Evolutionary conservation across 2,888 invertebrate genomes (phyloP).

Genomic region (Bhutanitis thaidina): DNA sequence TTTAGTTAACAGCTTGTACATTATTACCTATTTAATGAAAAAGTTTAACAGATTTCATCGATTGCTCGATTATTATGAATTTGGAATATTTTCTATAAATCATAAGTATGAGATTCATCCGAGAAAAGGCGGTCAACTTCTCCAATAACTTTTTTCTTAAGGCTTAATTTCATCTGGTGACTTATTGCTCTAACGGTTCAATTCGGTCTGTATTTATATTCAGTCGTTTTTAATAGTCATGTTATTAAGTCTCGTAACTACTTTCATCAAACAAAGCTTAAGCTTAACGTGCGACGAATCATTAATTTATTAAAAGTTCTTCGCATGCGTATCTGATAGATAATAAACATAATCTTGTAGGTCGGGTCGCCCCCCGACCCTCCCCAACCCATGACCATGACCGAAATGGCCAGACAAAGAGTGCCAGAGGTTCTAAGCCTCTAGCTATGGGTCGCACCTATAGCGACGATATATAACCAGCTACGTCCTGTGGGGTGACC

Average conservation of each 20-base stretch:
- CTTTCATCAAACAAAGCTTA: not conserved
- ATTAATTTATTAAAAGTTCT: not conserved
- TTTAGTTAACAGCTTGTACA: too few relatives aligned
- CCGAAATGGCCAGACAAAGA: slow-evolving; percentile 26
- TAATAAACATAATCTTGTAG: slow-evolving; percentile 8
- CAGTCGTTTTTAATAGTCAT: too few relatives aligned
- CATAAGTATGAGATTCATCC: too few relatives aligned
- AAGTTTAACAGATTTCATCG: too few relatives aligned
- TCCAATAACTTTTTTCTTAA: too few relatives aligned
- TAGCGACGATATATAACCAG: slow-evolving; percentile 2
- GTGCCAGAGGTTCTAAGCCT: slow-evolving; percentile 4
- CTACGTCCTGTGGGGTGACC: not conserved
- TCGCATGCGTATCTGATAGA: slow-evolving; percentile 1
- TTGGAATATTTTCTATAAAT: too few relatives aligned
- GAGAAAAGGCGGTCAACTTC: too few relatives aligned
- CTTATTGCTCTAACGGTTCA: too few relatives aligned
- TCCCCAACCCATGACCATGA: slow-evolving; percentile 26
- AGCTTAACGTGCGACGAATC: slow-evolving; percentile 1
- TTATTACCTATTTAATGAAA: too few relatives aligned
- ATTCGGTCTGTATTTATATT: too few relatives aligned
- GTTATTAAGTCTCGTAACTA: not conserved
- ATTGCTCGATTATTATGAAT: too few relatives aligned
- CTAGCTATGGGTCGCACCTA: slow-evolving; percentile 16
- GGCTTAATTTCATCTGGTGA: too few relatives aligned
- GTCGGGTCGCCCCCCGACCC: slow-evolving; percentile 16